Percentiles rank a stretch among this genome's conserved stretches.
Evolutionary conservation across 2,113 vertebrate genomes (phyloP).

Genomic region (Cyrtonyx montezumae): DNA sequence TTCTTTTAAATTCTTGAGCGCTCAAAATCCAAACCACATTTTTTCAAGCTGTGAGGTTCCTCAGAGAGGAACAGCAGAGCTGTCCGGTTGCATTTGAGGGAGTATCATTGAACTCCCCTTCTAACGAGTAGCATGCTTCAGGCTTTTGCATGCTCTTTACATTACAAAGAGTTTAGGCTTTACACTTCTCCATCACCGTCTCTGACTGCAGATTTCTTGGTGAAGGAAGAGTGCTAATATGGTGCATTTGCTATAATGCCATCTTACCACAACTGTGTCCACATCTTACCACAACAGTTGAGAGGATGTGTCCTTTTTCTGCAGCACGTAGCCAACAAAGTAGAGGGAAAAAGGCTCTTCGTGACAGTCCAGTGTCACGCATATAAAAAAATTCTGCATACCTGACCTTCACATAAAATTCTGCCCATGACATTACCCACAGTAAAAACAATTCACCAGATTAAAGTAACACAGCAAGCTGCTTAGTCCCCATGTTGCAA

Average conservation of each 20-base stretch:
- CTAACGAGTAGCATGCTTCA: not conserved
- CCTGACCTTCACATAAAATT: not conserved
- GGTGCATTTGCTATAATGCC: not conserved
- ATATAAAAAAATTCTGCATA: not conserved
- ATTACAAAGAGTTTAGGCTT: not conserved
- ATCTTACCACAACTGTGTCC: not conserved
- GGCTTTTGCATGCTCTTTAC: not conserved
- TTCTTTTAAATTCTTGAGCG: not conserved
- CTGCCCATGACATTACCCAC: not conserved
- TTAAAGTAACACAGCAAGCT: not conserved
- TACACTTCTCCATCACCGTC: not conserved
- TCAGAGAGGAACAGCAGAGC: not conserved
- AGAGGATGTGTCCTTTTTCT: not conserved
- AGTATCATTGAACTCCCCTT: not conserved
- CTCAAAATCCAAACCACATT: not conserved
- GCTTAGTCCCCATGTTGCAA: not conserved
- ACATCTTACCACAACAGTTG: not conserved
- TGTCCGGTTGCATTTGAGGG: not conserved
- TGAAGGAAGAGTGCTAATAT: not conserved
- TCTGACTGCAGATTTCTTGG: not conserved
- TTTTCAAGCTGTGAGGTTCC: not conserved
- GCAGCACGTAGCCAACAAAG: fast-evolving
- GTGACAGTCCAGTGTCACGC: not conserved
- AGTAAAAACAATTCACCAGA: not conserved
- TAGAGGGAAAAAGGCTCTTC: not conserved